Percentiles rank a stretch among this genome's conserved stretches.
Evolutionary conservation across 1,140 invertebrate species (phyloP).

Genomic region (Sycophaga agraensis): DNA sequence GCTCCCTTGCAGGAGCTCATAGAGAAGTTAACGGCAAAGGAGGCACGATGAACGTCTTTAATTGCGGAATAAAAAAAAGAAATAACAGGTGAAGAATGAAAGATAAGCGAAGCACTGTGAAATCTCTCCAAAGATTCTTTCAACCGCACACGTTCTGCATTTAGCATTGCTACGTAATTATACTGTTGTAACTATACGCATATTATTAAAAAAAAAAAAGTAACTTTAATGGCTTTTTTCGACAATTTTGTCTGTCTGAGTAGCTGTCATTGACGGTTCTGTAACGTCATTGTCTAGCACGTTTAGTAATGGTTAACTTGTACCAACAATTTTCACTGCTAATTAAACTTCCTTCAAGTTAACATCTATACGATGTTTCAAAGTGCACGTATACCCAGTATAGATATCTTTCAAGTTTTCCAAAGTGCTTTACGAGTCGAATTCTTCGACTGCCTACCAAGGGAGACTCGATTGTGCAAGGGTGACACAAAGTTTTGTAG

Average conservation of each 20-base stretch:
- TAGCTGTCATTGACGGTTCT: background rate
- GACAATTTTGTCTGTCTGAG: background rate
- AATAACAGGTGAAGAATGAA: constrained; percentile 13
- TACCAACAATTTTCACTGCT: constrained; percentile 8
- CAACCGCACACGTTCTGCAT: constrained; percentile 34
- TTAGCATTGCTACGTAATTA: constrained; percentile 40
- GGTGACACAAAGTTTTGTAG: constrained; percentile 3
- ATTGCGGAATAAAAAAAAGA: background rate
- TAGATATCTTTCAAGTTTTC: constrained; percentile 1
- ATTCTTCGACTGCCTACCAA: constrained; percentile 5
- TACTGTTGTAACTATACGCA: constrained; percentile 31
- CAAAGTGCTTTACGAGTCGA: constrained; percentile 18
- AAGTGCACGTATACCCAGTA: constrained; percentile 6
- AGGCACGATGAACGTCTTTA: constrained; percentile 66
- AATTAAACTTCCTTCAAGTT: background rate
- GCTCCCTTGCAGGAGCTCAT: constrained; percentile 96
- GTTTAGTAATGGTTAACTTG: background rate
- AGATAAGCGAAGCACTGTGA: constrained; percentile 35
- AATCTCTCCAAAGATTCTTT: constrained; percentile 57
- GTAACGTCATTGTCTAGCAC: background rate
- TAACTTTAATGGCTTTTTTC: constrained; percentile 14
- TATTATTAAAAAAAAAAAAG: constrained; percentile 42
- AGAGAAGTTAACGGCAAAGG: constrained; percentile 91
- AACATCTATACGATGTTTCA: background rate
- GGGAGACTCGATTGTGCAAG: constrained; percentile 11